Base-by-base conservation (phyloP, 2,797 vertebrate species). In the Hypotaenidia okinawae region DNA sequence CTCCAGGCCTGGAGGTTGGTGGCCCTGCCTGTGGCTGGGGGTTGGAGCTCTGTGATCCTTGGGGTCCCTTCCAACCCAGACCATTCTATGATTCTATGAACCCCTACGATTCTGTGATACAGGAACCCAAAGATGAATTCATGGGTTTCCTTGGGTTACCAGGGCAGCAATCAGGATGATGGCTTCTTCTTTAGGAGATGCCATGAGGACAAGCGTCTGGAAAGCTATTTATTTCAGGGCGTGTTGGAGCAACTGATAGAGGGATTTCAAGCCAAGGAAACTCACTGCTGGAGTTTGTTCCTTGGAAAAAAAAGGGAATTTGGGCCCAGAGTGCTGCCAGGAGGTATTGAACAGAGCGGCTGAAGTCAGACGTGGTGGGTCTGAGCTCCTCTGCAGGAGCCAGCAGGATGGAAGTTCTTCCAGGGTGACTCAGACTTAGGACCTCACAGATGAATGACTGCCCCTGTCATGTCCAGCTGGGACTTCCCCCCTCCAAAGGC, bases 261-360 rank as follows among this genome's bases (percentile, higher is more conserved):
- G 52, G 87, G 47, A 70, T 88, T 81, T 77, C 32, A 39, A 74
- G 91, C 68, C 87, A 89, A 94, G 84, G 68, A 89, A 94, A 93
- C 2, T 91, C 52, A 1, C 16, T 87, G 91, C 59, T 91, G 67
- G 11, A 32, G 61, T 83, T 94, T 92, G 39, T 85, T 87, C 92
- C 91, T 13, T 47, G 70, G 89, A 76, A 92, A 86, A 62, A 92
- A 85, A 62, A 68, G 35, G 9, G 30, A 63, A 66, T 89, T 62
- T 37, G 41, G 70, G 87, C 37, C 81, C 74, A 79, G 59, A 5
- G 9, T 92, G 63, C 54, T 82, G 33, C 62, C 0, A 0, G 81
- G 83, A 89, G 81, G 28, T 30, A 4, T 0, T 27, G 59, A 62
- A 64, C 0, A 15, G 77, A 91, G 88, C 1, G 0, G 37, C 22